Evolutionary conservation across 2,797 vertebrate genomes (phyloP).

Genomic region (Morelia viridis): DNA sequence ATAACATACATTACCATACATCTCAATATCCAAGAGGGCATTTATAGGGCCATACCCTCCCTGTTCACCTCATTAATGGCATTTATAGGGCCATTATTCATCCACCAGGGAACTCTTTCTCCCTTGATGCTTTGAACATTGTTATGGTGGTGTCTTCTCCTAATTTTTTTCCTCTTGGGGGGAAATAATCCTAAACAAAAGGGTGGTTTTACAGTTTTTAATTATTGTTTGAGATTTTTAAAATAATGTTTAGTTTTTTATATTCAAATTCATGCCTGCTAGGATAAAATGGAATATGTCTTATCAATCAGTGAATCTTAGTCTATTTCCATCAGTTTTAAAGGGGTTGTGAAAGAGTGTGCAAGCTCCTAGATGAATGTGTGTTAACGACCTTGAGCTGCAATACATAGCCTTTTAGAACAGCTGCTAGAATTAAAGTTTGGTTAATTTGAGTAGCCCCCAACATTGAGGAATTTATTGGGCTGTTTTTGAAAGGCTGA

Average conservation of each 20-base stretch:
- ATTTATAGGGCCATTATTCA: background rate
- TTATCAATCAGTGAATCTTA: background rate
- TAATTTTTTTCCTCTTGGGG: background rate
- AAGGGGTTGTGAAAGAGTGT: background rate
- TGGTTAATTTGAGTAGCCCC: conserved; percentile 15
- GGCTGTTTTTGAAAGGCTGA: conserved; percentile 49
- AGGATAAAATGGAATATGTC: background rate
- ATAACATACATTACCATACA: too few species aligned
- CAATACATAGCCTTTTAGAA: conserved; percentile 9
- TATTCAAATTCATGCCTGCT: too few species aligned
- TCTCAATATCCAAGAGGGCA: too few species aligned
- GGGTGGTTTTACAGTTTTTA: too few species aligned
- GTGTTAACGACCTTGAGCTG: background rate
- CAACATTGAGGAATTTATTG: conserved; percentile 42
- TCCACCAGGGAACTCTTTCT: background rate
- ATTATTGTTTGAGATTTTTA: too few species aligned
- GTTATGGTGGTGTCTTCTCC: background rate
- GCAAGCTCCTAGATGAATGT: background rate
- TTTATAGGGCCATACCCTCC: too few species aligned
- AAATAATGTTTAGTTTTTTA: too few species aligned
- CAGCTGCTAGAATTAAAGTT: conserved; percentile 35
- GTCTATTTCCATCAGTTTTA: background rate
- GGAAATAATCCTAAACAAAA: background rate
- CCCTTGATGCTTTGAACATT: background rate
- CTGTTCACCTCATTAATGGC: too few species aligned